These are phyloP conservation scores for Urocynchramus pylzowi DNA, from an alignment of 2,113 vertebrate genomes.

Conservation along the genomic window DNA sequence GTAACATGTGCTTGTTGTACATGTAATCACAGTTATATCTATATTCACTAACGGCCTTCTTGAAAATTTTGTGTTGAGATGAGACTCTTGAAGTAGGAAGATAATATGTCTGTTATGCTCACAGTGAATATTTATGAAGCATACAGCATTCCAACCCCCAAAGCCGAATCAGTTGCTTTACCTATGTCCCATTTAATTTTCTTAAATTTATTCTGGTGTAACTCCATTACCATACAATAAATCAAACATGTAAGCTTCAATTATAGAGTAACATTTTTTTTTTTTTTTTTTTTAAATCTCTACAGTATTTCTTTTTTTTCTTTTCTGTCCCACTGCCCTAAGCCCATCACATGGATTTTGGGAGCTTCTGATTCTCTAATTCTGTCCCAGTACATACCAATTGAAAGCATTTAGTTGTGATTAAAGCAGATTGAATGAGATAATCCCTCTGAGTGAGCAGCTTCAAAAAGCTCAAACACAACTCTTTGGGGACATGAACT, in stretches of 20 bases:
- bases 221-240: background rate
- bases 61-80: background rate
- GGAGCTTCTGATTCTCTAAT: slow-evolving; percentile 72
- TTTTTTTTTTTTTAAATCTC: background rate
- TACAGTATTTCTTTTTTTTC: background rate
- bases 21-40: background rate
- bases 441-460: slow-evolving; percentile 85
- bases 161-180: background rate
- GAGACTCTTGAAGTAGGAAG: background rate
- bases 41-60: background rate
- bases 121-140: background rate
- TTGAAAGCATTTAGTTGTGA: slow-evolving; percentile 86
- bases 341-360: slow-evolving; percentile 53
- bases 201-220: background rate
- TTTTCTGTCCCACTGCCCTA: background rate
- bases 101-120: background rate
- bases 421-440: slow-evolving; percentile 88
- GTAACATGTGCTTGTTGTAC: background rate
- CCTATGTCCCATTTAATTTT: background rate
- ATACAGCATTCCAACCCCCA: background rate
- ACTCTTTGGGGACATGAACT: slow-evolving; percentile 73
- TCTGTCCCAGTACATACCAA: slow-evolving; percentile 72
- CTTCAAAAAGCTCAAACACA: slow-evolving; percentile 80
- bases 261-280: background rate
- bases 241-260: background rate